Conservation (phyloP, 1,140 invertebrate genomes). For the Armadillidium nasatum region DNA sequence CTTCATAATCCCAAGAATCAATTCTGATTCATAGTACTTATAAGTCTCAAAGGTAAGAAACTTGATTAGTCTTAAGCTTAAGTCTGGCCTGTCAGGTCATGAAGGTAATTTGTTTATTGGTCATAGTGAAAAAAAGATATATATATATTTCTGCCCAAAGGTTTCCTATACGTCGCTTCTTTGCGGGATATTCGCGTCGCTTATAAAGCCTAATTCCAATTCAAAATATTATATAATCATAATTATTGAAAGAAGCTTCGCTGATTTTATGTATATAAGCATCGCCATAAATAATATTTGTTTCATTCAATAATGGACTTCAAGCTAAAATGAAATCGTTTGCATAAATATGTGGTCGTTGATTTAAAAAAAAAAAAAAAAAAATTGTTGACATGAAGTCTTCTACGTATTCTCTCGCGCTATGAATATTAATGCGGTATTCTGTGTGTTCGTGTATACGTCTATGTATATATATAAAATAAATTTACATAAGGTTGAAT, state of each 20-base stretch:
- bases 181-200: too few relatives aligned
- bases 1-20: not conserved
- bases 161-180: too few relatives aligned
- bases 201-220: not conserved
- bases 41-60: not conserved
- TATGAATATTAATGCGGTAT: conserved; percentile 2
- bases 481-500: not conserved
- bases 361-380: not conserved
- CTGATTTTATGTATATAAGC: not conserved
- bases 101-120: not conserved
- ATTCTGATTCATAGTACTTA: not conserved
- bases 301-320: not conserved
- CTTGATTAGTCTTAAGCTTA: not conserved
- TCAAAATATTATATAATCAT: not conserved
- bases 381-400: not conserved
- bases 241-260: not conserved
- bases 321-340: not conserved
- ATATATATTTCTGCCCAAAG: too few relatives aligned
- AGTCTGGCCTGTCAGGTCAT: not conserved
- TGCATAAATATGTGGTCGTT: not conserved
- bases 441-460: not conserved
- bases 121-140: not conserved
- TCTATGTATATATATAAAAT: not conserved
- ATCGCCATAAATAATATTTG: not conserved
- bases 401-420: not conserved